Evolutionary conservation across 2,797 vertebrate species (phyloP).

Genomic region (Poecilia velifera): DNA sequence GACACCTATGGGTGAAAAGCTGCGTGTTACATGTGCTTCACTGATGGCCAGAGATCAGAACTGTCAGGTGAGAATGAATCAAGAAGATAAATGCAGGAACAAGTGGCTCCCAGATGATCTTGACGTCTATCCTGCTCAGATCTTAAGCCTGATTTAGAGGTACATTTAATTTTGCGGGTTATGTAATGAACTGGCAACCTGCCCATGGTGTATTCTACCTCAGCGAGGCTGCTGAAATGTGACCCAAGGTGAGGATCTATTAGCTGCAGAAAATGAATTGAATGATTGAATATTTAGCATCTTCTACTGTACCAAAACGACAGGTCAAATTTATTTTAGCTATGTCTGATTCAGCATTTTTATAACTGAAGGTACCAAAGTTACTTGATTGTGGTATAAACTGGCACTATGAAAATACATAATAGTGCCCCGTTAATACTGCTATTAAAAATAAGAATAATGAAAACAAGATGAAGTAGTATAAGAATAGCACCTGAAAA

Average conservation of each 20-base stretch:
- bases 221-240: background rate
- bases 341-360: too few relatives aligned
- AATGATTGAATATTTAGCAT: background rate
- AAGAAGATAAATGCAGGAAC: slow-evolving; percentile 8
- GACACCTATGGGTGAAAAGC: slow-evolving; percentile 75
- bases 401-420: too few relatives aligned
- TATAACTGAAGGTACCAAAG: too few relatives aligned
- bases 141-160: background rate
- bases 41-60: background rate
- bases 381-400: too few relatives aligned
- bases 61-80: background rate
- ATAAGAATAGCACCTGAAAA: background rate
- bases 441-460: too few relatives aligned
- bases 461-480: background rate
- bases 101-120: background rate
- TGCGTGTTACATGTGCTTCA: slow-evolving; percentile 30
- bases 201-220: background rate
- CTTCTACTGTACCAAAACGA: too few relatives aligned
- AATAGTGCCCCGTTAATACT: too few relatives aligned
- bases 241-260: background rate
- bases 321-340: too few relatives aligned
- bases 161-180: background rate
- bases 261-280: background rate
- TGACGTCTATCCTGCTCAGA: background rate
- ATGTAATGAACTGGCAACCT: background rate